phyloP scores from a whole-genome alignment of 2,797 vertebrate genomes.

The Chaunax sp. region DNA sequence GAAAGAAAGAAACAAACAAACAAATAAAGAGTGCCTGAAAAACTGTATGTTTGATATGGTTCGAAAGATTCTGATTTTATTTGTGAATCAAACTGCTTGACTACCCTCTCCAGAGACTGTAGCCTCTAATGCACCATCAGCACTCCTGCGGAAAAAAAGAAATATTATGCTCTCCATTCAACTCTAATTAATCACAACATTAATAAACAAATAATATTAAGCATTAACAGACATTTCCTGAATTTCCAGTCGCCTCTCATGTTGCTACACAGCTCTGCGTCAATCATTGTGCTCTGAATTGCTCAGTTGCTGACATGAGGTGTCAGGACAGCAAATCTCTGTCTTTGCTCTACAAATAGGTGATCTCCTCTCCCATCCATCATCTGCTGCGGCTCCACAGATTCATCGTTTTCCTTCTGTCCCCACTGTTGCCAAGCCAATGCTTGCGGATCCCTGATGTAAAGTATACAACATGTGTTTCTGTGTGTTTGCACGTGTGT shows the following conservation, averaged over 20 bases:
- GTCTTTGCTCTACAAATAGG: slow-evolving; percentile 76
- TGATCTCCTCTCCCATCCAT: slow-evolving; percentile 76
- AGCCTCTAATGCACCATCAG: not conserved
- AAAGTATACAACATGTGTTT: not conserved
- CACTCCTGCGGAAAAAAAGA: not conserved
- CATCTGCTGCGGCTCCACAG: slow-evolving; percentile 56
- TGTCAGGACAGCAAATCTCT: slow-evolving; percentile 67
- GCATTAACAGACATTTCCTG: slow-evolving; percentile 1
- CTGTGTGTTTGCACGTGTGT: not conserved
- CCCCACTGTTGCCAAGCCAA: slow-evolving; percentile 60
- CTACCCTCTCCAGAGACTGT: too few species aligned
- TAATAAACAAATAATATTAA: slow-evolving; percentile 17
- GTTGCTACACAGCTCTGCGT: slow-evolving; percentile 34
- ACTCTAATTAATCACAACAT: not conserved
- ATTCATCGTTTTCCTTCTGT: slow-evolving; percentile 45
- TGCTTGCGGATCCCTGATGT: slow-evolving; percentile 17
- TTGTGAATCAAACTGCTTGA: too few species aligned
- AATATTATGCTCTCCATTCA: not conserved
- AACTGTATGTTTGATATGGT: too few species aligned
- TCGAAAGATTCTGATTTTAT: too few species aligned
- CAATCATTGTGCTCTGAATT: slow-evolving; percentile 61
- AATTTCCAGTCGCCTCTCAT: slow-evolving; percentile 11
- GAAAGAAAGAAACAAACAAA: not conserved
- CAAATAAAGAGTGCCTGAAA: not conserved
- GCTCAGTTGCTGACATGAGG: slow-evolving; percentile 50